These are phyloP conservation scores for Argyresthia goedartella DNA, from an alignment of 2,888 invertebrate genomes.

Conservation along the genomic window DNA sequence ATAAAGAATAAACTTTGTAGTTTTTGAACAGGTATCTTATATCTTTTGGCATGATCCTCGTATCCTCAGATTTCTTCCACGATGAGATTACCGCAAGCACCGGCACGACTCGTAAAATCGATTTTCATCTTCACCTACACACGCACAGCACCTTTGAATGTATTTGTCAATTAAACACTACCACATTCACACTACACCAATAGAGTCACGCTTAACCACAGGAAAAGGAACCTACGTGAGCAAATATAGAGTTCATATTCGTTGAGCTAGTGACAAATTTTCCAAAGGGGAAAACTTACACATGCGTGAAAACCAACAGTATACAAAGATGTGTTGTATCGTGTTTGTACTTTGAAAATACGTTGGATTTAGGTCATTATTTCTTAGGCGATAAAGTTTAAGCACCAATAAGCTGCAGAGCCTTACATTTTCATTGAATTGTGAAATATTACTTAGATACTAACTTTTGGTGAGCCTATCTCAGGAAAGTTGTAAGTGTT, in stretches of 20 bases:
- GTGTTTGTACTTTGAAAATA: slow-evolving; percentile 6
- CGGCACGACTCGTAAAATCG: slow-evolving; percentile 30
- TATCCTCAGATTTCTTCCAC: not conserved
- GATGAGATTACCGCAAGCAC: slow-evolving; percentile 24
- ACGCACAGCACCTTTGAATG: slow-evolving; percentile 11
- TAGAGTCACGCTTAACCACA: not conserved
- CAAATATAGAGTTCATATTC: slow-evolving; percentile 1
- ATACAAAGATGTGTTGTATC: slow-evolving; percentile 12
- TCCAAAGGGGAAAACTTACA: not conserved
- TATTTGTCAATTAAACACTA: slow-evolving; percentile 46
- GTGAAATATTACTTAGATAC: too few relatives aligned
- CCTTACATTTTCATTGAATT: too few relatives aligned
- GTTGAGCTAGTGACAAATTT: not conserved
- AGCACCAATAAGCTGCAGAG: too few relatives aligned
- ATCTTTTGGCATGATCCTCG: too few relatives aligned
- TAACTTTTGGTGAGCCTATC: too few relatives aligned
- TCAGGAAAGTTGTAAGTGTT: too few relatives aligned
- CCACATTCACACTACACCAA: slow-evolving; percentile 24
- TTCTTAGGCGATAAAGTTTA: too few relatives aligned
- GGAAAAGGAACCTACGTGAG: too few relatives aligned
- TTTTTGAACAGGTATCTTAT: too few relatives aligned
- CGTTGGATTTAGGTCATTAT: too few relatives aligned
- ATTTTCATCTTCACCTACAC: slow-evolving; percentile 18
- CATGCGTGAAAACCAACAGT: slow-evolving; percentile 6
- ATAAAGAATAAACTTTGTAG: too few relatives aligned